These are phyloP conservation scores for Okapia johnstoni DNA, from an alignment of 2,113 vertebrate species.

Conservation along the genomic window DNA sequence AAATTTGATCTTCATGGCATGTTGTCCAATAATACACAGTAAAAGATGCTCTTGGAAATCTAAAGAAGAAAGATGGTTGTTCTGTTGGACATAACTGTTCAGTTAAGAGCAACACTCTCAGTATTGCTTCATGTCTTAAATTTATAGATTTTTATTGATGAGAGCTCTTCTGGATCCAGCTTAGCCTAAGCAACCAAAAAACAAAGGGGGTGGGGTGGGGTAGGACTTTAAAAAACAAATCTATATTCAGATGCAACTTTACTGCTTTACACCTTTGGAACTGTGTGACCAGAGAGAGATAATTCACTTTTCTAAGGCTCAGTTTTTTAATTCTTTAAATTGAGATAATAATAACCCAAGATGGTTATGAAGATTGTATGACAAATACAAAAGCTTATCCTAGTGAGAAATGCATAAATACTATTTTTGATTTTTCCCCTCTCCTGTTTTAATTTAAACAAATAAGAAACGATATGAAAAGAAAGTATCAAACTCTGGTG, in stretches of 20 bases:
- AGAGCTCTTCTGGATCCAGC: not conserved
- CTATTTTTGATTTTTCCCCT: not conserved
- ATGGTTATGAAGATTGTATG: not conserved
- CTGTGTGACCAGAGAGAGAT: not conserved
- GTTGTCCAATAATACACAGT: not conserved
- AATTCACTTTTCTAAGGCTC: not conserved
- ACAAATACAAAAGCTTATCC: not conserved
- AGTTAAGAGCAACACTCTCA: not conserved
- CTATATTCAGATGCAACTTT: not conserved
- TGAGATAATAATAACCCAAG: not conserved
- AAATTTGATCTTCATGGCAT: not conserved
- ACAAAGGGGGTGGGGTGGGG: rapidly evolving
- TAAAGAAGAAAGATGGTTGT: not conserved
- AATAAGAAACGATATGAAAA: not conserved
- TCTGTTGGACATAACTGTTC: not conserved
- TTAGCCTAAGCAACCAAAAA: not conserved
- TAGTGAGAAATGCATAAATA: not conserved
- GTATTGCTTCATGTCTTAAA: not conserved
- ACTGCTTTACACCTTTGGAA: not conserved
- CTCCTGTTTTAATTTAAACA: not conserved
- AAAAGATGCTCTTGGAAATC: not conserved
- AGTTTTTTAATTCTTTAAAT: not conserved
- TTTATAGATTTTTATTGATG: not conserved
- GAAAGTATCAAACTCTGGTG: not conserved
- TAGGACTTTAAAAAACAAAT: not conserved